Percentiles rank a stretch among this genome's conserved stretches.
These are phyloP conservation scores for Butorides virescens DNA, from an alignment of 2,113 vertebrate genomes.

Conservation along the genomic window DNA sequence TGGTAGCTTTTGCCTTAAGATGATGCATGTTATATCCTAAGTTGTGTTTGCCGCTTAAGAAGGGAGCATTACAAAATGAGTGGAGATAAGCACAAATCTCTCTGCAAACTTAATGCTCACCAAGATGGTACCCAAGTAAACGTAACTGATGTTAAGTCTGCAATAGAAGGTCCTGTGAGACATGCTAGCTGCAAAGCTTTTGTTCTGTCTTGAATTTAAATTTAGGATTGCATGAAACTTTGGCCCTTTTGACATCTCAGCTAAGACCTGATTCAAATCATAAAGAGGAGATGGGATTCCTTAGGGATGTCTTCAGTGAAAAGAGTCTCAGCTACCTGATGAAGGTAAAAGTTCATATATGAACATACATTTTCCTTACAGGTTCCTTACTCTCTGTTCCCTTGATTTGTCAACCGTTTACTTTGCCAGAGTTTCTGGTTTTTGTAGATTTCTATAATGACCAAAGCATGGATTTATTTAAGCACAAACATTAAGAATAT, in stretches of 20 bases:
- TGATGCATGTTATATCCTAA: not conserved
- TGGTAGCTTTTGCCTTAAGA: not conserved
- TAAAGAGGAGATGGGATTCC: constrained; percentile 90
- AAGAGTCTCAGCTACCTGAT: constrained; percentile 89
- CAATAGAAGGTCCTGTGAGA: rapidly evolving
- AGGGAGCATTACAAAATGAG: not conserved
- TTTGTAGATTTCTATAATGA: not conserved
- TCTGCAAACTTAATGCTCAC: not conserved
- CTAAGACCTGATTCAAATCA: constrained; percentile 92
- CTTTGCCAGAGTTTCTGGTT: not conserved
- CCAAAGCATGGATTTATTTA: not conserved
- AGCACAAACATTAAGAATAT: not conserved
- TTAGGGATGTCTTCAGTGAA: constrained; percentile 90
- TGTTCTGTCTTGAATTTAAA: not conserved
- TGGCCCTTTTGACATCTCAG: constrained; percentile 92
- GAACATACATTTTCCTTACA: not conserved
- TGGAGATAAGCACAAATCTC: not conserved
- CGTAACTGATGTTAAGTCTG: not conserved
- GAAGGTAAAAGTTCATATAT: constrained; percentile 78
- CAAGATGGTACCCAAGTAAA: not conserved
- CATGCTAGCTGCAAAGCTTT: not conserved
- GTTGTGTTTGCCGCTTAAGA: not conserved
- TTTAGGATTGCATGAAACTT: constrained; percentile 89
- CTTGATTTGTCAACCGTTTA: not conserved
- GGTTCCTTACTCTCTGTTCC: not conserved